Conservation (phyloP, 2,888 invertebrate genomes). For the Seira musarum region DNA sequence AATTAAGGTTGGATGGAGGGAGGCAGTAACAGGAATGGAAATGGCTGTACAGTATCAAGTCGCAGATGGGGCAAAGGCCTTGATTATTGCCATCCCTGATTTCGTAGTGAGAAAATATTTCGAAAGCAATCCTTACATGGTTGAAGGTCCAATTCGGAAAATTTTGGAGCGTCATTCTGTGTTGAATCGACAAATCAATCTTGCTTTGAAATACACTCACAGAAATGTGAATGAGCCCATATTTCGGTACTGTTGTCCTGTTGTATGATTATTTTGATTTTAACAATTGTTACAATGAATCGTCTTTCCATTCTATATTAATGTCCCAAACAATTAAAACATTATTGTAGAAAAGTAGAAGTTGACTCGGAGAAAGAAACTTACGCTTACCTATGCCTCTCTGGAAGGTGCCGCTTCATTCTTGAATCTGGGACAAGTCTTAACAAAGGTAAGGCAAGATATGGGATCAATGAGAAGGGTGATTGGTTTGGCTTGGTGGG, state of each 20-base stretch:
- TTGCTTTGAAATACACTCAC: slow-evolving; percentile 16
- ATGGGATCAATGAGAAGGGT: slow-evolving; percentile 44
- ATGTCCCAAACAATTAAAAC: too few species aligned
- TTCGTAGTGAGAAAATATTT: slow-evolving; percentile 30
- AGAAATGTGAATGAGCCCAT: slow-evolving; percentile 32
- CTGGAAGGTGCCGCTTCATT: slow-evolving; percentile 35
- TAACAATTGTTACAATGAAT: too few species aligned
- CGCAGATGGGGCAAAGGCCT: slow-evolving; percentile 41
- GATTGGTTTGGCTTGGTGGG: slow-evolving; percentile 46
- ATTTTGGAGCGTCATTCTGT: slow-evolving; percentile 19
- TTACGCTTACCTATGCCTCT: slow-evolving; percentile 35
- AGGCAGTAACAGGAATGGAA: slow-evolving; percentile 31
- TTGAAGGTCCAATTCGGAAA: background rate
- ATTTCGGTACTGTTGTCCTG: too few species aligned
- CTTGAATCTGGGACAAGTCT: background rate
- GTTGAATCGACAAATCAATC: slow-evolving; percentile 26
- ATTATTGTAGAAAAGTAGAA: background rate
- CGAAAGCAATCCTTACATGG: slow-evolving; percentile 19
- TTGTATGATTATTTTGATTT: too few species aligned
- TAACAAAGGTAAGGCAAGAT: slow-evolving; percentile 4
- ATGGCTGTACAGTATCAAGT: slow-evolving; percentile 44
- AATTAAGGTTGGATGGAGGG: slow-evolving; percentile 41
- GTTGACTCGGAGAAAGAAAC: background rate
- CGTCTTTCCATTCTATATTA: too few species aligned
- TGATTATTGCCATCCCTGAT: slow-evolving; percentile 35